Base-by-base conservation (phyloP, 2,113 vertebrate genomes). In the Protomyctophum bolini region DNA sequence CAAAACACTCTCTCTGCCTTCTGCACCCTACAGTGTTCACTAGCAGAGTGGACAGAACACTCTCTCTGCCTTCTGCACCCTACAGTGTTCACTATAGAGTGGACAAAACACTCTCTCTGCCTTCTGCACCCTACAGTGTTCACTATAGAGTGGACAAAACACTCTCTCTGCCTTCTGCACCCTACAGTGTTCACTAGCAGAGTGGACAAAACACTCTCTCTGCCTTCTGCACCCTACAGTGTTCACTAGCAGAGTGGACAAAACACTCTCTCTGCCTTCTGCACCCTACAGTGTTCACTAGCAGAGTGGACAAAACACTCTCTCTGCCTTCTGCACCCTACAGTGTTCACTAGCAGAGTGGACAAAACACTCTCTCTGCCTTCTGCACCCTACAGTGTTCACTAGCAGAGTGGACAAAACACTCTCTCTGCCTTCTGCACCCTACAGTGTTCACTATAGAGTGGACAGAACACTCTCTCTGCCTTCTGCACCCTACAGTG, bases 21-120 rank as follows among this genome's bases (percentile, higher is more conserved):
- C 57, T 61, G 45, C 64, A 41, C 58, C 58, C 58, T 51, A 3
- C 52, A 11, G 10, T 61, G 41, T 46, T 33, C 59, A 12, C 61
- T 33, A 4, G n/a, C 33, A 41, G 3, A 41, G 33, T 41, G 33
- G 33, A 41, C 33, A 41, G 0, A 41, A 41, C 33, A 41, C 33
- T 41, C 33, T 41, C 21, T 70, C 80, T 71, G 48, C 67, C 14
- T 10, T 66, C 57, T 61, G 45, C 64, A 41, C 58, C 58, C 58
- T 51, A 3, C 52, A 11, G 10, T 61, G 41, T 46, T 33, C 59
- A 12, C 61, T 33, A 4, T 4, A 41, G 3, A 41, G 33, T 41
- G 33, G 33, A 41, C 33, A 41, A 4, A 41, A 41, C 33, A 41
- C 33, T 41, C 33, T 41, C 21, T 70, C 80, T 71, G 48, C 67